phyloP scores from a whole-genome alignment of 2,797 vertebrate genomes.

The Miichthys miiuy region DNA sequence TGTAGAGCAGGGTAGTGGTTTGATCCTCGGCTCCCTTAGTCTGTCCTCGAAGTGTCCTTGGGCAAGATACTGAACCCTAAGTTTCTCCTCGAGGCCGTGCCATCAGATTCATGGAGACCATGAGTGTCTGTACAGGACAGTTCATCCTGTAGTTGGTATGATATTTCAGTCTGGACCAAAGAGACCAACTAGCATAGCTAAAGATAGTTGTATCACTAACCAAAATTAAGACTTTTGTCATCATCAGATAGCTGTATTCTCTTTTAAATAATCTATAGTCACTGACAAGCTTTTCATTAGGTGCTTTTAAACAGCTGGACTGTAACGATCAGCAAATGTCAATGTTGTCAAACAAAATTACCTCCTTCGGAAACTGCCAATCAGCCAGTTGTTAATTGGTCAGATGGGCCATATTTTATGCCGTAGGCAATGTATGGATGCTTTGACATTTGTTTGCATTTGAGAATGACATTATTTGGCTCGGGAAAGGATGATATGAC shows the following conservation, averaged over 20 bases:
- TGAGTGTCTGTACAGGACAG: not conserved
- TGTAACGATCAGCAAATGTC: constrained; percentile 43
- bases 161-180: not conserved
- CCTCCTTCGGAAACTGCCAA: constrained; percentile 26
- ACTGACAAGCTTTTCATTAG: not conserved
- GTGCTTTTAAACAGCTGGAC: constrained; percentile 1
- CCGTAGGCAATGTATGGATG: not conserved
- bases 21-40: too few species aligned
- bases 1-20: too few species aligned
- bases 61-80: too few species aligned
- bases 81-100: too few species aligned
- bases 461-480: constrained; percentile 38
- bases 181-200: not conserved
- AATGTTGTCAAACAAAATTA: constrained; percentile 19
- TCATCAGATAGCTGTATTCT: not conserved
- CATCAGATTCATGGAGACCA: not conserved
- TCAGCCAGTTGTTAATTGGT: constrained; percentile 39
- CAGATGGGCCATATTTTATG: not conserved
- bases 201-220: not conserved
- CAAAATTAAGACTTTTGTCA: not conserved
- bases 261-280: not conserved
- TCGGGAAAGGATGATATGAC: constrained; percentile 19
- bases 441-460: constrained; percentile 30
- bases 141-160: not conserved
- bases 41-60: too few species aligned